Evolutionary conservation across 2,797 vertebrate genomes (phyloP).

Genomic region (Halcyon badia): DNA sequence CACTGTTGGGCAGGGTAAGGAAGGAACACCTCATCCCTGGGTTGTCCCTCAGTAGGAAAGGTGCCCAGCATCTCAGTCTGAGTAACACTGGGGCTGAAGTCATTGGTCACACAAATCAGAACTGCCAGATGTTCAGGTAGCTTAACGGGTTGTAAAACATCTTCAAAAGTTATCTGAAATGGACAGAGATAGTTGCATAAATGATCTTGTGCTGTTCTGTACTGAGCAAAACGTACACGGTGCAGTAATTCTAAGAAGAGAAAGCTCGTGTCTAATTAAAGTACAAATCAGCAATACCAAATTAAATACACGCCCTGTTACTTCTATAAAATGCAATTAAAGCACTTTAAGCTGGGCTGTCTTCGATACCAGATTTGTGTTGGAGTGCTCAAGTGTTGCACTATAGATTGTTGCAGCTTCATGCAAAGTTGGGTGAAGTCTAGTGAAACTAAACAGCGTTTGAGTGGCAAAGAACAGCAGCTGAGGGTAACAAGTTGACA

Average conservation of each 20-base stretch:
- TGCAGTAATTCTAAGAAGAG: neutral
- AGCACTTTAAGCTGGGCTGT: neutral
- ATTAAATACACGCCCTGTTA: neutral
- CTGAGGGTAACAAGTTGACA: neutral
- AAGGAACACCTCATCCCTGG: neutral
- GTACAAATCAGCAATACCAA: neutral
- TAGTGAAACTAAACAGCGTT: neutral
- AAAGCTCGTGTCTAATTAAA: neutral
- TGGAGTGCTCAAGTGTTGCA: neutral
- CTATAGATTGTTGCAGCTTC: neutral
- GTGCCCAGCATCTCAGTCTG: fast-evolving
- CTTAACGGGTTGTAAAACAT: neutral
- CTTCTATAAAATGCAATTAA: neutral
- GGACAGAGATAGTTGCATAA: neutral
- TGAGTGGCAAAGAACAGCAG: neutral
- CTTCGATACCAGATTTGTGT: neutral
- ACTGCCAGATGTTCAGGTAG: neutral
- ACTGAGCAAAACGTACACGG: fast-evolving
- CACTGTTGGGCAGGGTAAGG: neutral
- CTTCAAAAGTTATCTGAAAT: neutral
- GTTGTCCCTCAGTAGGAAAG: fast-evolving
- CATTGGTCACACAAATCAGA: neutral
- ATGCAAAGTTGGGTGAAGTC: neutral
- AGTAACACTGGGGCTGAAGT: fast-evolving
- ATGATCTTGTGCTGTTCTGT: neutral